A percentile compares a stretch with the other conserved stretches of the same genome.
phyloP scores from a whole-genome alignment of 2,797 vertebrate species.

The Halcyon leucocephala region DNA sequence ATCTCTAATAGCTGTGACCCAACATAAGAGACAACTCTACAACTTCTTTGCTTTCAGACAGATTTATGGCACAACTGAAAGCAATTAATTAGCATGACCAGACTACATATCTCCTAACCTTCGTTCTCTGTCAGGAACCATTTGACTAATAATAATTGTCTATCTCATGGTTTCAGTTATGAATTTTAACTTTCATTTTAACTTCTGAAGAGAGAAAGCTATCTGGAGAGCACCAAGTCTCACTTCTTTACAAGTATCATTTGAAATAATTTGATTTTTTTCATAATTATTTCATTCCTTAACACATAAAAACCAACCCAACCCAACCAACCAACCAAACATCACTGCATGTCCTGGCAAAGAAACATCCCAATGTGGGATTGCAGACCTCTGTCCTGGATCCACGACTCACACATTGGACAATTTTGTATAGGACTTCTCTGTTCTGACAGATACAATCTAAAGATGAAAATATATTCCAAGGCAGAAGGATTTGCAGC shows the following conservation, averaged over 20 bases:
- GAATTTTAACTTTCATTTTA: neutral
- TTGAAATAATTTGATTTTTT: neutral
- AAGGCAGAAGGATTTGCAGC: neutral
- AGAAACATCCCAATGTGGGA: neutral
- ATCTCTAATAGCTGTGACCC: neutral
- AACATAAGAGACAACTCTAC: neutral
- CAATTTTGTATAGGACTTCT: neutral
- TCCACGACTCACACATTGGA: neutral
- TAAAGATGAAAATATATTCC: neutral
- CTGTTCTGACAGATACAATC: neutral
- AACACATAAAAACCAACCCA: neutral
- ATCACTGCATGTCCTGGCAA: neutral
- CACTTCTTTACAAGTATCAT: neutral
- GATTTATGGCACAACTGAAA: neutral
- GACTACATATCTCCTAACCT: neutral
- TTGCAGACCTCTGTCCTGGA: neutral
- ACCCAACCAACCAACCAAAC: neutral
- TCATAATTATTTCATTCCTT: neutral
- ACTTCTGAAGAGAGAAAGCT: neutral
- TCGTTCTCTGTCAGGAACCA: neutral
- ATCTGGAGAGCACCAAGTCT: neutral
- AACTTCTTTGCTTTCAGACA: neutral
- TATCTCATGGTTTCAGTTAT: neutral
- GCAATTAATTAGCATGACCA: neutral
- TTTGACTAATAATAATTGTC: neutral